Conservation (phyloP, 2,113 vertebrate species). For the Aphelocoma coerulescens region DNA sequence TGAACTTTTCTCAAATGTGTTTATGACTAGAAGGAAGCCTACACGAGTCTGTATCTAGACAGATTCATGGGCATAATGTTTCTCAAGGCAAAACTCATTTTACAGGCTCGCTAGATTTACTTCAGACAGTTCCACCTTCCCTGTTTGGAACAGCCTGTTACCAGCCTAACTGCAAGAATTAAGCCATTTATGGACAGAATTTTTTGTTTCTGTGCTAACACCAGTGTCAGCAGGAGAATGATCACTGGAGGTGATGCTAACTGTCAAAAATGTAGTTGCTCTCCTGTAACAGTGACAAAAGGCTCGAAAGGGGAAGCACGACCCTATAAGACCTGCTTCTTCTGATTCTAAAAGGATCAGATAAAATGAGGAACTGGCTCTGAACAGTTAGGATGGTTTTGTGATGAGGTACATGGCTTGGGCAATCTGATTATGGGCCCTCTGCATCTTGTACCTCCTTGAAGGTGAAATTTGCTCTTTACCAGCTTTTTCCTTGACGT, state of each 20-base stretch:
- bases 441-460: not conserved
- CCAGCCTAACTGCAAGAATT: not conserved
- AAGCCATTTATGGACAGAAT: not conserved
- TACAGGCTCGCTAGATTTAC: not conserved
- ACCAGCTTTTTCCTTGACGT: not conserved
- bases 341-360: not conserved
- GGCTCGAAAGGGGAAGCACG: not conserved
- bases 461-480: not conserved
- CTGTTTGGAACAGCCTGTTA: not conserved
- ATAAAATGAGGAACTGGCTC: not conserved
- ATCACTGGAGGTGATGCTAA: not conserved
- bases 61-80: not conserved
- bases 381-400: not conserved
- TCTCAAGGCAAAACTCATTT: not conserved
- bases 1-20: not conserved
- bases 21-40: not conserved
- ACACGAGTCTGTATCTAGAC: accelerated
- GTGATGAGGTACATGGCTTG: not conserved
- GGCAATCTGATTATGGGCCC: not conserved
- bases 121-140: not conserved
- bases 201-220: not conserved
- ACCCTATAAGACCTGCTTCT: not conserved
- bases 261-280: not conserved
- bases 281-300: not conserved
- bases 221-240: not conserved